Percentiles rank a stretch among this genome's conserved stretches.
Evolutionary conservation across 2,888 invertebrate genomes (phyloP).

Genomic region (Celastrina argiolus): DNA sequence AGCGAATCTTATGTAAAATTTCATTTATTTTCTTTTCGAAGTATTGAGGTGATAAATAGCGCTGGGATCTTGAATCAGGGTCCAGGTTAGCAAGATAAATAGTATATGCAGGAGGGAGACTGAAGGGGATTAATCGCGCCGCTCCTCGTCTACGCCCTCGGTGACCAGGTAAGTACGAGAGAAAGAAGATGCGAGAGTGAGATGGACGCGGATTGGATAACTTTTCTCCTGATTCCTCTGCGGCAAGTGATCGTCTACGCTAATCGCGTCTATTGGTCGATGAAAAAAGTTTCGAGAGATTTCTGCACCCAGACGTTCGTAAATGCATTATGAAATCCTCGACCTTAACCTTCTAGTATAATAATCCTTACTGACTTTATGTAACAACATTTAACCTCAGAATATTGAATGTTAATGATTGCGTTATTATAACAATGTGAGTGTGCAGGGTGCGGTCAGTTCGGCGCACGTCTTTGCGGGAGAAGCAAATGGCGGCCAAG

Average conservation of each 20-base stretch:
- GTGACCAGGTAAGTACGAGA: constrained; percentile 28
- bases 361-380: neutral
- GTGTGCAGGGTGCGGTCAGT: constrained; percentile 89
- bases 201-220: too few relatives aligned
- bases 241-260: too few relatives aligned
- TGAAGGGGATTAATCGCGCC: too few relatives aligned
- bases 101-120: too few relatives aligned
- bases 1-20: too few relatives aligned
- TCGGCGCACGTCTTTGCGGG: constrained; percentile 93
- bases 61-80: too few relatives aligned
- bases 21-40: too few relatives aligned
- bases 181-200: neutral
- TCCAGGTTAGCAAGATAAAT: too few relatives aligned
- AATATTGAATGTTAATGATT: neutral
- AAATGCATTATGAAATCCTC: neutral
- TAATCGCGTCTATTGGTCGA: too few relatives aligned
- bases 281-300: too few relatives aligned
- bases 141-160: constrained; percentile 78
- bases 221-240: too few relatives aligned
- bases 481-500: constrained; percentile 94
- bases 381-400: neutral
- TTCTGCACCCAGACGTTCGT: neutral
- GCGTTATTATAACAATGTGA: neutral
- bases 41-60: too few relatives aligned
- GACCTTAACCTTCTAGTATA: neutral